Evolutionary conservation across 1,140 invertebrate species (phyloP), one percentile per base, ranked within the genome.

Genomic region (Fopius arisanus): DNA sequence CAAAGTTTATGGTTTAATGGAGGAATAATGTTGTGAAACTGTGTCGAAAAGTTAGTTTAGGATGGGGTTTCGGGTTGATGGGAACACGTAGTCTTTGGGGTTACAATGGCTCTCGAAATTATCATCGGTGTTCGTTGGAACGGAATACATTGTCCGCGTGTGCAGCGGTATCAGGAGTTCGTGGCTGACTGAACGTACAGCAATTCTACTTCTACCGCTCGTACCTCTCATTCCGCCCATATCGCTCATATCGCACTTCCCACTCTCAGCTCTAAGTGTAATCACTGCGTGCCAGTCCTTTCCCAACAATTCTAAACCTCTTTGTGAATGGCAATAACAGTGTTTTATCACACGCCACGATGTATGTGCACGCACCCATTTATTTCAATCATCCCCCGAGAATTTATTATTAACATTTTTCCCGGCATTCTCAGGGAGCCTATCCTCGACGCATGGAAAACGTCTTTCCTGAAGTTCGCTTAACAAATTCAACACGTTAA

Each of bases 71-170:
- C 12, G 12, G 33, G 12, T 12, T 7, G n/a, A 51, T 51, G 43
- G 19, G 19, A 51, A 19, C 19, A 51, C 43, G 33, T 37, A 37
- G 33, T 37, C 43, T 14, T 51, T 16, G 43, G 43, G 19, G 43
- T 51, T 19, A 51, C 43, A 51, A 51, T 51, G 19, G 14, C 43
- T 51, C 19, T 51, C 43, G 28, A 65, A 73, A 67, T 73, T 73
- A 73, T 59, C 65, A 73, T 73, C 67, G 19, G 48, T 73, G 71
- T 74, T 74, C 67, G 69, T 51, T 74, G 31, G 31, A 21, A 74
- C 66, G 72, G 65, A 74, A 74, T 68, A 74, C 72, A 68, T 74
- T 74, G 72, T 74, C 59, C 67, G 54, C 66, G 59, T 51, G 62
- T 72, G 63, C 63, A 67, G 23, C 62, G 41, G 62, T 73, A 73